Percentiles rank a stretch among this genome's conserved stretches.
Evolutionary conservation across 2,888 invertebrate species (phyloP).

Genomic region (Tetragnatha montana): DNA sequence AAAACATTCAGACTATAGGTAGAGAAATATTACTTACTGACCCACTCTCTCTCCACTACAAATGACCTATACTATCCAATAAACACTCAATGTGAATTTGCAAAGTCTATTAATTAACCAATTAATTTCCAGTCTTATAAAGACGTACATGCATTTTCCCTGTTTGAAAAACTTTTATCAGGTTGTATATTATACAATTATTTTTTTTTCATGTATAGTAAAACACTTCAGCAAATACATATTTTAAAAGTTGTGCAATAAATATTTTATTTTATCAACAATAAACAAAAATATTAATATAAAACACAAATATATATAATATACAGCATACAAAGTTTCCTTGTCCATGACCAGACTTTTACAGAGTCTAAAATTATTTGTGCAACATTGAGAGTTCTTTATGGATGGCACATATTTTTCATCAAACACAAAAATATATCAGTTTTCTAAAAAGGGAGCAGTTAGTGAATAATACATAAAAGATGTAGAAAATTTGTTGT

Average conservation of each 20-base stretch:
- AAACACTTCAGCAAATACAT: neutral
- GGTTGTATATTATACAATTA: neutral
- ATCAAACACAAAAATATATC: neutral
- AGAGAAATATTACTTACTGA: too few relatives aligned
- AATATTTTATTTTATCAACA: conserved; percentile 1
- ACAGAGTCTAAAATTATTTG: neutral
- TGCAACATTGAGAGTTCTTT: neutral
- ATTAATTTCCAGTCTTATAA: too few relatives aligned
- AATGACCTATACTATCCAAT: too few relatives aligned
- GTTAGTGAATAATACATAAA: too few relatives aligned
- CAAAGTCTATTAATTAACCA: too few relatives aligned
- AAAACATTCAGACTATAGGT: too few relatives aligned
- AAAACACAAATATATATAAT: neutral
- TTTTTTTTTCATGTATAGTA: neutral
- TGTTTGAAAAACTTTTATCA: too few relatives aligned
- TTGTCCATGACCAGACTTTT: neutral
- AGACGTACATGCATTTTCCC: too few relatives aligned
- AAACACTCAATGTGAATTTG: too few relatives aligned
- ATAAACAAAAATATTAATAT: neutral
- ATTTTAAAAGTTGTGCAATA: neutral
- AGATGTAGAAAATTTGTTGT: too few relatives aligned
- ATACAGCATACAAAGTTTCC: neutral
- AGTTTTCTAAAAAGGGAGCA: too few relatives aligned
- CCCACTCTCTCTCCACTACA: too few relatives aligned
- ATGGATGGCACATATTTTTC: neutral